Conservation (phyloP, 2,113 vertebrate species). For the Urocolius indicus region DNA sequence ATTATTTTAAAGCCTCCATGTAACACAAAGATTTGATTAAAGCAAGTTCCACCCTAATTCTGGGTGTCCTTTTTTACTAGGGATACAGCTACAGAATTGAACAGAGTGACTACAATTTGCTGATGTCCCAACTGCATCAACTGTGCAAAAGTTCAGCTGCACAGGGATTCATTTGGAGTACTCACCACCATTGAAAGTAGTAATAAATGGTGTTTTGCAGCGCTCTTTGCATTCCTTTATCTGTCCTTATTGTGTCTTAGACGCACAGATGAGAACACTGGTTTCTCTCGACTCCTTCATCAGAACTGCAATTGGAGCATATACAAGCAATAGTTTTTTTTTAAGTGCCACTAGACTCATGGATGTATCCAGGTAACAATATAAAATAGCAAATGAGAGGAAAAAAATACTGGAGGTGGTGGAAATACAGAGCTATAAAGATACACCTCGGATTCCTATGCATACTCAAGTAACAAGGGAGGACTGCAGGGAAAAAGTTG, state of each 20-base stretch:
- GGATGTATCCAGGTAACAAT: conserved; percentile 30
- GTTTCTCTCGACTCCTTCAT: conserved; percentile 21
- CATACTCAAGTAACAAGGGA: conserved; percentile 20
- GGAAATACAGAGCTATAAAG: neutral
- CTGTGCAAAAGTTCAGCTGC: neutral
- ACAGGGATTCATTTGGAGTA: neutral
- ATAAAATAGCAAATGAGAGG: conserved; percentile 34
- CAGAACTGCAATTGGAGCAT: neutral
- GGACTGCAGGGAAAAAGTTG: conserved; percentile 20
- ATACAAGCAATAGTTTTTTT: neutral
- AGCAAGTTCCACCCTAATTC: neutral
- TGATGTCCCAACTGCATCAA: neutral
- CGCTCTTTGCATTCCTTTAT: conserved; percentile 11
- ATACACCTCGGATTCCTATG: neutral
- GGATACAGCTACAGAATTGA: neutral
- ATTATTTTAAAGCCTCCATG: conserved; percentile 16
- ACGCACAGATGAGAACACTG: neutral
- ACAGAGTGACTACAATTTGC: neutral
- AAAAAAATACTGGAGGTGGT: neutral
- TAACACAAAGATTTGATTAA: conserved; percentile 29
- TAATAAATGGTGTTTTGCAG: conserved; percentile 13
- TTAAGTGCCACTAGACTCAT: neutral
- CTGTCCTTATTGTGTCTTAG: neutral
- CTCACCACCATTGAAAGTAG: neutral
- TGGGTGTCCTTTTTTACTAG: conserved; percentile 8